A percentile compares a stretch with the other conserved stretches of the same genome.
Evolutionary conservation across 2,113 vertebrate species (phyloP).

Genomic region (Atrichornis clamosus): DNA sequence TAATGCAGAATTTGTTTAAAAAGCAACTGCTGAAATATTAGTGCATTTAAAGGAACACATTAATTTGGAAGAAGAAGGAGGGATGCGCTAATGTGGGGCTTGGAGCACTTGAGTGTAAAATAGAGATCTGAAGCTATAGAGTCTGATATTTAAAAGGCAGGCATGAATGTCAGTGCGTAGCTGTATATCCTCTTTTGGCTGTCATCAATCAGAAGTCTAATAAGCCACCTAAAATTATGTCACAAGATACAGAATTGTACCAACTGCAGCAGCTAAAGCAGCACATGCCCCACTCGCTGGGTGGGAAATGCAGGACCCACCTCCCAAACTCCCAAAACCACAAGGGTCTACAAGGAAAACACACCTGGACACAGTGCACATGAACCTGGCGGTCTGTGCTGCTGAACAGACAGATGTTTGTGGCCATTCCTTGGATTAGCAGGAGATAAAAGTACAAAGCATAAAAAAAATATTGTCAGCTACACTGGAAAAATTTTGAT

Average conservation of each 20-base stretch:
- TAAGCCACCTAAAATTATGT: conserved; percentile 76
- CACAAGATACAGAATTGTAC: conserved; percentile 5
- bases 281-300: neutral
- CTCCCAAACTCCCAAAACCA: neutral
- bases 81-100: conserved; percentile 23
- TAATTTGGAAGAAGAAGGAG: conserved; percentile 33
- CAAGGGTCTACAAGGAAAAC: neutral
- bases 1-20: neutral
- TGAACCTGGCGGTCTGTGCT: accelerated
- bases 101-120: conserved; percentile 70
- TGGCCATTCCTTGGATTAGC: neutral
- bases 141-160: conserved; percentile 71
- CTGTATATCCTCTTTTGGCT: conserved; percentile 70
- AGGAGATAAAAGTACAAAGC: neutral
- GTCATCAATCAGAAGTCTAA: conserved; percentile 78
- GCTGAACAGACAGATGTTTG: neutral
- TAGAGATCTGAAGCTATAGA: conserved; percentile 56
- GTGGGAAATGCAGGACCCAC: neutral
- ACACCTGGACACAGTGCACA: neutral
- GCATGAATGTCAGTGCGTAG: conserved; percentile 77
- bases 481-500: neutral
- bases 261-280: neutral
- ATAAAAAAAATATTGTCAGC: neutral
- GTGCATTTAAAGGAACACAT: neutral
- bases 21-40: neutral